These are phyloP conservation scores for Sinosuthora webbiana DNA, from an alignment of 2,113 vertebrate genomes.

Conservation along the genomic window DNA sequence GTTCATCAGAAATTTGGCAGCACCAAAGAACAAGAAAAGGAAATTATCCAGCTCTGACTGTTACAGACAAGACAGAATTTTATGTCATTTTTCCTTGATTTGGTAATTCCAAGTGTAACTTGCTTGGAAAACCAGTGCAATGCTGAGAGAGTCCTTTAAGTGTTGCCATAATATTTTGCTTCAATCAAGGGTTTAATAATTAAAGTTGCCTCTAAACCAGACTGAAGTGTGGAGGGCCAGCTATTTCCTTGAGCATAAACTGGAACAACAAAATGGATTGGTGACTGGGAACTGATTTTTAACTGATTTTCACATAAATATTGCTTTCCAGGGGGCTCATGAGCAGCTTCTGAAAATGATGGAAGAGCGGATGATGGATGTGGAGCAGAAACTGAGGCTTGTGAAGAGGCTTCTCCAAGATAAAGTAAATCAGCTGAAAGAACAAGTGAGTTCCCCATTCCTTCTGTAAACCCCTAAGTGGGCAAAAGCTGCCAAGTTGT, in stretches of 20 bases:
- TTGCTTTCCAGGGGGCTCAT: slow-evolving; percentile 77
- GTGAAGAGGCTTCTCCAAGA: slow-evolving; percentile 91
- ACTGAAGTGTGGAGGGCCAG: neutral
- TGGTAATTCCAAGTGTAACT: neutral
- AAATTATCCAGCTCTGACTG: neutral
- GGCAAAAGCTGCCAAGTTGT: neutral
- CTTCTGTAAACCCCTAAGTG: neutral
- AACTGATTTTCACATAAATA: neutral
- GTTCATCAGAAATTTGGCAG: neutral
- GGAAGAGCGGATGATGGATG: slow-evolving; percentile 90
- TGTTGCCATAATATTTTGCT: neutral
- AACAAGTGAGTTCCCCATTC: slow-evolving; percentile 80
- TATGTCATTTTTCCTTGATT: neutral
- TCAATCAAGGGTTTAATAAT: neutral
- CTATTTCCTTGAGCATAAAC: neutral
- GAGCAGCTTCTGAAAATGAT: slow-evolving; percentile 82
- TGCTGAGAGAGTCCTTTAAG: neutral
- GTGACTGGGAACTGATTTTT: neutral
- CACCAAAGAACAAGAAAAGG: neutral
- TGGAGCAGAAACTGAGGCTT: slow-evolving; percentile 87
- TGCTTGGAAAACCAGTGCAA: neutral
- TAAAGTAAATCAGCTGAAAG: slow-evolving; percentile 92
- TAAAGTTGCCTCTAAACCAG: neutral
- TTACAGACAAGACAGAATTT: neutral
- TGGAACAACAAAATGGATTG: neutral